Conservation (phyloP, 2,888 invertebrate genomes). For the Agrotis ipsilon region DNA sequence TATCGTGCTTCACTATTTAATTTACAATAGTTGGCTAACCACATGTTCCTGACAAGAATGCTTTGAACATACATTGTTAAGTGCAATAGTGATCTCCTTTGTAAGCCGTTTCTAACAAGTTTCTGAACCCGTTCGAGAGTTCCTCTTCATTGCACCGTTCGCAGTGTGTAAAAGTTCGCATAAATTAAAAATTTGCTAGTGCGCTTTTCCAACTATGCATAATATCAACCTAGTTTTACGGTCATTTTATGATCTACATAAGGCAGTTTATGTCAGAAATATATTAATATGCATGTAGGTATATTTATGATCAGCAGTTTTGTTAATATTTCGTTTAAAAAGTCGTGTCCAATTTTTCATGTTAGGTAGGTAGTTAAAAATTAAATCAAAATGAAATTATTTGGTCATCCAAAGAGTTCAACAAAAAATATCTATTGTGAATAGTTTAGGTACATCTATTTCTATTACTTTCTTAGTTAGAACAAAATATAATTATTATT, state of each 20-base stretch:
- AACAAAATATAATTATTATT: no score
- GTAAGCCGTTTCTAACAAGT: background rate
- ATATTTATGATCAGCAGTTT: background rate
- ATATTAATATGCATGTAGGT: background rate
- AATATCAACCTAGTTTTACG: slow-evolving; percentile 14
- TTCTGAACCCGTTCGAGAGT: background rate
- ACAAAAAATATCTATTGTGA: no score
- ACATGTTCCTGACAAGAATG: background rate
- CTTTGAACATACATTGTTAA: background rate
- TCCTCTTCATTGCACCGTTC: slow-evolving; percentile 8
- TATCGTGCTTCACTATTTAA: background rate
- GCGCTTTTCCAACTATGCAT: background rate
- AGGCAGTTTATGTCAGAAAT: slow-evolving; percentile 1
- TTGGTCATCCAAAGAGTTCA: no score
- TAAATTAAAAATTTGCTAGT: slow-evolving; percentile 18
- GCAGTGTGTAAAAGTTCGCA: slow-evolving; percentile 4
- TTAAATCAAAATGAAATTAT: no score
- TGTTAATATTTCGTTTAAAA: background rate
- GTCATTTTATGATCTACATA: slow-evolving; percentile 8
- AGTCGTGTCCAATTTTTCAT: background rate
- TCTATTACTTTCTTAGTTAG: no score
- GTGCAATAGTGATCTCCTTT: background rate
- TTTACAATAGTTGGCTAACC: background rate
- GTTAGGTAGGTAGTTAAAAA: no score
- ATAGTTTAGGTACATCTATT: no score